Percentiles rank a stretch among this genome's conserved stretches.
Evolutionary conservation across 2,888 invertebrate species (phyloP).

Genomic region (Pherbina coryleti): DNA sequence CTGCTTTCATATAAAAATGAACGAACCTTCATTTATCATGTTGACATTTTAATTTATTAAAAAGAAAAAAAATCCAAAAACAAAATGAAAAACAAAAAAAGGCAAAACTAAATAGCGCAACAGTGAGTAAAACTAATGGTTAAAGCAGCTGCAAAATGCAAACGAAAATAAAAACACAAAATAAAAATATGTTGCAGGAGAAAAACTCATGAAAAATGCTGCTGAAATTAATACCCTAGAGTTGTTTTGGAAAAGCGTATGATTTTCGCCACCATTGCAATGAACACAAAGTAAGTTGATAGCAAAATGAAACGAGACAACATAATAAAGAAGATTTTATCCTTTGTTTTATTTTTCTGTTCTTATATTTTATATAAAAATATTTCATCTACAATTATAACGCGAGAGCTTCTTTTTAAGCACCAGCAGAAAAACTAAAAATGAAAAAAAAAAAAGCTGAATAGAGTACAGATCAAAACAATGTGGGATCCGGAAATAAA

Average conservation of each 20-base stretch:
- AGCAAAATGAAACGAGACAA: conserved; percentile 18
- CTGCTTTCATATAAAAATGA: conserved; percentile 48
- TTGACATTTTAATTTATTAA: conserved; percentile 69
- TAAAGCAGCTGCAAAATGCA: neutral
- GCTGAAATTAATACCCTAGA: conserved; percentile 28
- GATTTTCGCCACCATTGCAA: neutral
- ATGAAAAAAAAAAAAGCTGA: neutral
- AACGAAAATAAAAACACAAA: neutral
- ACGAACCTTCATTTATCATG: conserved; percentile 66
- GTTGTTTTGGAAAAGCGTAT: conserved; percentile 1
- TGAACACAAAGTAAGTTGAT: neutral
- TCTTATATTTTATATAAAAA: neutral
- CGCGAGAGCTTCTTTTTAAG: neutral
- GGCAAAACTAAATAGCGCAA: conserved; percentile 6
- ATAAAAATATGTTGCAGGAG: neutral
- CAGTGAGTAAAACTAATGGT: neutral
- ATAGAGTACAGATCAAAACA: neutral
- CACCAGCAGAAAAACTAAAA: neutral
- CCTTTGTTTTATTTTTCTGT: neutral
- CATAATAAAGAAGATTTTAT: conserved; percentile 28
- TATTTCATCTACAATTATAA: conserved; percentile 33
- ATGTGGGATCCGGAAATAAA: neutral
- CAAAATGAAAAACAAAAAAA: neutral
- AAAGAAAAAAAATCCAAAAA: conserved; percentile 47
- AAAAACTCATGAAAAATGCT: conserved; percentile 27